phyloP scores from a whole-genome alignment of 2,888 invertebrate genomes.

The Polia nebulosa region DNA sequence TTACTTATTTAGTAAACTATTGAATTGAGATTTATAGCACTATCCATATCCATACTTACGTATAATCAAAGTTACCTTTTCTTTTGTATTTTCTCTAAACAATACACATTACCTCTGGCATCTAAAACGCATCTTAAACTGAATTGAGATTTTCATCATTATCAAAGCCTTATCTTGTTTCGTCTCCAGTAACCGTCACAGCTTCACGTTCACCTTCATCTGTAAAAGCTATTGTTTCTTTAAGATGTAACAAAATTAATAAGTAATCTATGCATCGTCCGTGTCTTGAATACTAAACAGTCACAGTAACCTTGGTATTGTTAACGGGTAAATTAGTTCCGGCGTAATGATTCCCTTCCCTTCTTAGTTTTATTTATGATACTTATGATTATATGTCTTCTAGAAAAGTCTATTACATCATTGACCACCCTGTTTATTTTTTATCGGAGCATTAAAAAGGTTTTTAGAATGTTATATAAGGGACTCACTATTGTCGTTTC shows the following conservation, averaged over 20 bases:
- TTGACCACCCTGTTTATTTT: background rate
- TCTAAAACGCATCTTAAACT: background rate
- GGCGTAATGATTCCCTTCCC: conserved; percentile 63
- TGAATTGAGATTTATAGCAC: background rate
- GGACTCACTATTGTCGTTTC: background rate
- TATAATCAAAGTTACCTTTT: no score
- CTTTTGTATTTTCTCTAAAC: background rate
- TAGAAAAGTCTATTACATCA: conserved; percentile 6
- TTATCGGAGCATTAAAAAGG: no score
- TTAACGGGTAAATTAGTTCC: conserved; percentile 68
- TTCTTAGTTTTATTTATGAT: conserved; percentile 51
- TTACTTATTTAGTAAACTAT: background rate
- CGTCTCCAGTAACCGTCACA: conserved; percentile 1
- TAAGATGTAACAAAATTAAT: conserved; percentile 59
- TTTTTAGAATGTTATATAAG: no score
- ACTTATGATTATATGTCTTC: conserved; percentile 42
- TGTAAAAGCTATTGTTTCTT: conserved; percentile 48
- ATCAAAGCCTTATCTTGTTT: background rate
- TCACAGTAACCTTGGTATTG: conserved; percentile 65
- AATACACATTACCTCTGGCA: background rate
- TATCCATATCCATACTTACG: no score
- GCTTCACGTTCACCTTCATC: conserved; percentile 30
- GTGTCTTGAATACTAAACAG: conserved; percentile 64
- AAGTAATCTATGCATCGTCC: conserved; percentile 57
- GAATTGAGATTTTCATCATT: background rate